These are phyloP conservation scores for Dromiciops gliroides DNA, from an alignment of 2,113 vertebrate genomes.

Conservation along the genomic window DNA sequence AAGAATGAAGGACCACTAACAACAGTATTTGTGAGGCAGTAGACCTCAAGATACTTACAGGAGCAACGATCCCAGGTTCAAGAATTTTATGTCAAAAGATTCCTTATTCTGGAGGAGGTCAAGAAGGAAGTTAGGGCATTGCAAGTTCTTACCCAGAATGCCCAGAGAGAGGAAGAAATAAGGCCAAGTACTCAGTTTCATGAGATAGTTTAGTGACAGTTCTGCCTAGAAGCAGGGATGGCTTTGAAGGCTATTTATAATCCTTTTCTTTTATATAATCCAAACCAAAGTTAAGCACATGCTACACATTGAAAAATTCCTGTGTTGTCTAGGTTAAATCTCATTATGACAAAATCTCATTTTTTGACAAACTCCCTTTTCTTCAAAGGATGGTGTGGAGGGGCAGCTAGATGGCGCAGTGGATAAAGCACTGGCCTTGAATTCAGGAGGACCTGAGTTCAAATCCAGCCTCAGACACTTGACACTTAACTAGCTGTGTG, in stretches of 20 bases:
- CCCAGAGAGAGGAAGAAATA: neutral
- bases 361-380: neutral
- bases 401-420: too few relatives aligned
- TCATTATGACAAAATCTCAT: neutral
- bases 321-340: neutral
- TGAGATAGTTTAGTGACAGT: neutral
- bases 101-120: neutral
- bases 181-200: neutral
- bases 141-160: neutral
- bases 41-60: too few relatives aligned
- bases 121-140: neutral
- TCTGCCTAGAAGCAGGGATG: slow-evolving; percentile 1
- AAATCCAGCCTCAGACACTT: too few relatives aligned
- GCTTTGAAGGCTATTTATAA: neutral
- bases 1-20: too few relatives aligned
- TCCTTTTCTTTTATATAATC: slow-evolving; percentile 41
- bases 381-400: neutral
- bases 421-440: too few relatives aligned
- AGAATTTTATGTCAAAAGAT: neutral
- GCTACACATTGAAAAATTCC: slow-evolving; percentile 6
- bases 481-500: too few relatives aligned
- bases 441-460: too few relatives aligned
- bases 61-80: neutral
- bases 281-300: slow-evolving; percentile 37
- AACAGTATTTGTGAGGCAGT: too few relatives aligned